phyloP scores from a whole-genome alignment of 2,888 invertebrate genomes.

The Polydrusus cervinus region DNA sequence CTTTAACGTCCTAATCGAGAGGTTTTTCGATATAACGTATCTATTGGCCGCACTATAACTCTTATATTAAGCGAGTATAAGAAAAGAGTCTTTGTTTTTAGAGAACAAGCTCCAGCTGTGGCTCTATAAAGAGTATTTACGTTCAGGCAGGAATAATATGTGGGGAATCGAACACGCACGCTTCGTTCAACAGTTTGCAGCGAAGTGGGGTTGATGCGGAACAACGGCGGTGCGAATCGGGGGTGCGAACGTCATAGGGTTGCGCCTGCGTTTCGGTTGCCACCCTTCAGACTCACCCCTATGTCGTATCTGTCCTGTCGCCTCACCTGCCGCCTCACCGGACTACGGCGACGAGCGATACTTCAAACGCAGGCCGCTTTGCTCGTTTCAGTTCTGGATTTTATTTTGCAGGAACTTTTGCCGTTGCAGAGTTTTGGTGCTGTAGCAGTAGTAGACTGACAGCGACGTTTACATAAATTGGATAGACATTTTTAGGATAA shows the following conservation, averaged over 20 bases:
- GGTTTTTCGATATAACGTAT: constrained; percentile 5
- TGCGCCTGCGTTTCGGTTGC: constrained; percentile 70
- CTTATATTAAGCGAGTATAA: constrained; percentile 13
- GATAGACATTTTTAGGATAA: constrained; percentile 19
- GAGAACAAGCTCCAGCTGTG: constrained; percentile 30
- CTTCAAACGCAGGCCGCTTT: constrained; percentile 50
- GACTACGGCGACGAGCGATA: constrained; percentile 48
- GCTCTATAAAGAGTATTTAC: constrained; percentile 47
- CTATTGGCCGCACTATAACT: constrained; percentile 3
- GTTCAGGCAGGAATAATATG: constrained; percentile 48
- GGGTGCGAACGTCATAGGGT: constrained; percentile 68
- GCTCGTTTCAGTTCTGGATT: constrained; percentile 42
- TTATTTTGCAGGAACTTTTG: constrained; percentile 50
- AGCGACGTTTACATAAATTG: constrained; percentile 40
- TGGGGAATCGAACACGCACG: constrained; percentile 57
- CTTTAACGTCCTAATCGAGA: constrained; percentile 41
- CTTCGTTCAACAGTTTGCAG: constrained; percentile 69
- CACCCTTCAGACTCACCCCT: constrained; percentile 63
- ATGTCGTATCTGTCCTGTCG: constrained; percentile 56
- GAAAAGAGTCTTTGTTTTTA: constrained; percentile 21
- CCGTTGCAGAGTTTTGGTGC: constrained; percentile 38
- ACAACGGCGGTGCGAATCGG: constrained; percentile 53
- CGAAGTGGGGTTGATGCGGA: constrained; percentile 66
- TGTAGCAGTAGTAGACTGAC: constrained; percentile 43
- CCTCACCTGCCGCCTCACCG: constrained; percentile 55